These are phyloP conservation scores for Plodia interpunctella DNA, from an alignment of 1,140 invertebrate species.

Conservation along the genomic window DNA sequence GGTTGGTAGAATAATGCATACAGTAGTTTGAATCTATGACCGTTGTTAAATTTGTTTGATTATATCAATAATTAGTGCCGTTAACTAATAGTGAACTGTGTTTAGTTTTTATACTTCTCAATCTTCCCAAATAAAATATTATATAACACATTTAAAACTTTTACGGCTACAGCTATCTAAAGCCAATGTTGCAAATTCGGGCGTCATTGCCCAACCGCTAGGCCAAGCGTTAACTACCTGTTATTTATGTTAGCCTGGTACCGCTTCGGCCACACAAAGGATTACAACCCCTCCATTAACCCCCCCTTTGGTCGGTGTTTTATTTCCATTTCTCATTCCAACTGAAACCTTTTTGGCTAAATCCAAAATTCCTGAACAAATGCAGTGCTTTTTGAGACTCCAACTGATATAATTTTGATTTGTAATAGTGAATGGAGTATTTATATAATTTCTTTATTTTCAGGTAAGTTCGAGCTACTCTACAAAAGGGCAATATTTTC, in stretches of 20 bases:
- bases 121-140: too few relatives aligned
- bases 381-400: not conserved
- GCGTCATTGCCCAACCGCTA: not conserved
- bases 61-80: too few relatives aligned
- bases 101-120: too few relatives aligned
- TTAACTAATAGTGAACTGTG: too few relatives aligned
- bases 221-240: constrained; percentile 4
- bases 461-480: not conserved
- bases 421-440: not conserved
- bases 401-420: not conserved
- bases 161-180: not conserved
- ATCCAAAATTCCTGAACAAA: too few relatives aligned
- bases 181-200: not conserved
- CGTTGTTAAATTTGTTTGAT: too few relatives aligned
- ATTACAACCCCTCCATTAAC: constrained; percentile 17
- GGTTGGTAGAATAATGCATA: too few relatives aligned
- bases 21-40: too few relatives aligned
- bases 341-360: too few relatives aligned
- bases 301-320: constrained; percentile 24
- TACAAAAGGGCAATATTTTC: too few relatives aligned
- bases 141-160: too few relatives aligned
- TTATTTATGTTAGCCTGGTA: constrained; percentile 11
- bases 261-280: constrained; percentile 18
- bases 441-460: not conserved
- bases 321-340: constrained; percentile 23